Evolutionary conservation across 2,113 vertebrate genomes (phyloP), one percentile per base, ranked within the genome.

Genomic region (Steatornis caripensis): DNA sequence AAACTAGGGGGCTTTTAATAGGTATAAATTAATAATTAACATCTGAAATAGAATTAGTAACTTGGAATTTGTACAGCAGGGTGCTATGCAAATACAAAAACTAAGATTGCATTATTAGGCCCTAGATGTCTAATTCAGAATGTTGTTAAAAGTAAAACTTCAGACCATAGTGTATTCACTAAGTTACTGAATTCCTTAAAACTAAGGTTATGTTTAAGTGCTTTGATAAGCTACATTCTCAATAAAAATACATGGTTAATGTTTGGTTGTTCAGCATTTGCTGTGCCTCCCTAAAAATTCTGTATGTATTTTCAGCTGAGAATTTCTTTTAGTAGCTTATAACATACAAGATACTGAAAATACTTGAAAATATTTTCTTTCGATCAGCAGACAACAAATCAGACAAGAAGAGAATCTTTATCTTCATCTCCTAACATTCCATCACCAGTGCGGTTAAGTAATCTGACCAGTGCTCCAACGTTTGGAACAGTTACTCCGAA

Each of bases 401-500:
- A 98, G 83, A 98, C 84, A 16, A 98, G 98, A 97, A 97, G 96
- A 60, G 96, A 98, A 94, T 98, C 98, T 94, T 95, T 97, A 54
- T 93, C 98, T 96, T 96, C 98, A 58, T 97, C 97, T 77, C 95
- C 97, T 81, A 98, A 84, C 78, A 69, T 97, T 79, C 87, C 94
- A 32, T 98, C 98, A n/a, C 97, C 97, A 0, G 87, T 97, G 65
- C 97, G 97, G 68, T 94, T 97, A 70, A 98, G 95, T 91, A 97
- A 93, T 62, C 89, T 97, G 79, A 94, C 95, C 36, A 95, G 96
- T 84, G 91, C 93, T 78, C 96, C 97, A 57, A 92, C 94, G 84
- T 97, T 97, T 61, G 98, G 98, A 97, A 98, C 97, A 8, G 97
- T 99, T 72, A 98, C 98, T 96, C 98, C 99, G 90, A 99, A 99